Evolutionary conservation across 2,888 invertebrate genomes (phyloP).

Genomic region (Allygus modestus): DNA sequence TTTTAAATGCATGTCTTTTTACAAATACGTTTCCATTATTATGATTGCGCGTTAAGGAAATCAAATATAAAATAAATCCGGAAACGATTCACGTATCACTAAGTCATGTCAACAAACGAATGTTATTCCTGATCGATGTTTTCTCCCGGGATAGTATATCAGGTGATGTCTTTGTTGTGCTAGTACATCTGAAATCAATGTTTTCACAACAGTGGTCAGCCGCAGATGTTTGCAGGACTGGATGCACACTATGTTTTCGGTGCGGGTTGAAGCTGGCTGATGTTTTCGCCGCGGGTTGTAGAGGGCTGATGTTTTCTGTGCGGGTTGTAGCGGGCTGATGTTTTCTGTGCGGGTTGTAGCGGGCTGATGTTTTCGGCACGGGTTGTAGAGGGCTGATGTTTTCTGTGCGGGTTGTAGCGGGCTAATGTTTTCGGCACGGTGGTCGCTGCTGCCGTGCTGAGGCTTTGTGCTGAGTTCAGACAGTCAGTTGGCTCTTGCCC

Average conservation of each 20-base stretch:
- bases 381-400: background rate
- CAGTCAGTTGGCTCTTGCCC: background rate
- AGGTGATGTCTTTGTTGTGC: constrained; percentile 3
- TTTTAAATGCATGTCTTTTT: too few species aligned
- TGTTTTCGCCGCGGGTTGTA: background rate
- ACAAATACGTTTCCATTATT: too few species aligned
- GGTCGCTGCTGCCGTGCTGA: background rate
- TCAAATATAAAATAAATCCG: too few species aligned
- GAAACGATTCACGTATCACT: too few species aligned
- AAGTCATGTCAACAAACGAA: too few species aligned
- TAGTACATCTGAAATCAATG: constrained; percentile 43
- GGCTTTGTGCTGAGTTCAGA: background rate
- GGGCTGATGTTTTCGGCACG: background rate
- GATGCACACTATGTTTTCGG: background rate
- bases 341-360: background rate
- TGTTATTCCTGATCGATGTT: background rate
- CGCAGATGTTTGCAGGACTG: background rate
- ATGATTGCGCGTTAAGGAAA: too few species aligned
- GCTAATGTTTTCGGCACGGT: background rate
- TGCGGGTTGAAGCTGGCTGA: background rate
- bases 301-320: background rate
- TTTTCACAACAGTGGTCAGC: constrained; percentile 28
- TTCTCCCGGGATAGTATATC: background rate
- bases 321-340: background rate
- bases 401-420: background rate